Evolutionary conservation across 2,888 invertebrate species (phyloP).

Genomic region (Vandiemenella viatica): DNA sequence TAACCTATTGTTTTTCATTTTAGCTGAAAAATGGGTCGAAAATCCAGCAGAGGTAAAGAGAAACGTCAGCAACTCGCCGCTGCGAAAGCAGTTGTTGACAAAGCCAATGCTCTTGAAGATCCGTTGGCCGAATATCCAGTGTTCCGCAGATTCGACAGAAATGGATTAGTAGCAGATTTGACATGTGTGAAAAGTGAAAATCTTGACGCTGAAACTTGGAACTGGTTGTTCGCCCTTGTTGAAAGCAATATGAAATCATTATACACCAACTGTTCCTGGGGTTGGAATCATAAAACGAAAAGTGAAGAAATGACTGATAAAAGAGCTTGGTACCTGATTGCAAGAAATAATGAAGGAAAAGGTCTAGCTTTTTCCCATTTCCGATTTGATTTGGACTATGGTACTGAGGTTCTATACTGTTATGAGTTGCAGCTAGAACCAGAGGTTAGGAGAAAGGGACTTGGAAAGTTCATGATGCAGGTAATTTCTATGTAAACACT

Average conservation of each 20-base stretch:
- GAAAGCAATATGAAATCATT: conserved; percentile 63
- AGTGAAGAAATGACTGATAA: conserved; percentile 56
- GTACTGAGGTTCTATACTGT: conserved; percentile 61
- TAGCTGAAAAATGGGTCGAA: conserved; percentile 26
- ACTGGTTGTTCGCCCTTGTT: conserved; percentile 60
- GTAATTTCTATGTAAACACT: too few relatives aligned
- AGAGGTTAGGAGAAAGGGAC: conserved; percentile 53
- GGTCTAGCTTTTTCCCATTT: conserved; percentile 62
- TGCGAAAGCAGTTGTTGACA: conserved; percentile 42
- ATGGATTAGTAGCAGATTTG: conserved; percentile 42
- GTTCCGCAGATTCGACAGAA: conserved; percentile 44
- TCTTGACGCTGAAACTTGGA: conserved; percentile 38
- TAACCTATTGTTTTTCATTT: too few relatives aligned
- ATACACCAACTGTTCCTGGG: conserved; percentile 67
- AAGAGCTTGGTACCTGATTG: conserved; percentile 39
- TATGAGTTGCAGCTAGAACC: conserved; percentile 77
- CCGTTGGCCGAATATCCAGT: conserved; percentile 43
- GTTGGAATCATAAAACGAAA: conserved; percentile 63
- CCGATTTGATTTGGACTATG: conserved; percentile 68
- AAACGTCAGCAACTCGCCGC: conserved; percentile 42
- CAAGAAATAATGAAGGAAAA: neutral
- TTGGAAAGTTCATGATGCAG: conserved; percentile 69
- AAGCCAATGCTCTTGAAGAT: conserved; percentile 42
- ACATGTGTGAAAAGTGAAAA: conserved; percentile 41
- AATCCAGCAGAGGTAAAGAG: conserved; percentile 43